A percentile compares a stretch with the other conserved stretches of the same genome.
Conservation (phyloP, 1,140 invertebrate species). For the Drosophila jambulina region DNA sequence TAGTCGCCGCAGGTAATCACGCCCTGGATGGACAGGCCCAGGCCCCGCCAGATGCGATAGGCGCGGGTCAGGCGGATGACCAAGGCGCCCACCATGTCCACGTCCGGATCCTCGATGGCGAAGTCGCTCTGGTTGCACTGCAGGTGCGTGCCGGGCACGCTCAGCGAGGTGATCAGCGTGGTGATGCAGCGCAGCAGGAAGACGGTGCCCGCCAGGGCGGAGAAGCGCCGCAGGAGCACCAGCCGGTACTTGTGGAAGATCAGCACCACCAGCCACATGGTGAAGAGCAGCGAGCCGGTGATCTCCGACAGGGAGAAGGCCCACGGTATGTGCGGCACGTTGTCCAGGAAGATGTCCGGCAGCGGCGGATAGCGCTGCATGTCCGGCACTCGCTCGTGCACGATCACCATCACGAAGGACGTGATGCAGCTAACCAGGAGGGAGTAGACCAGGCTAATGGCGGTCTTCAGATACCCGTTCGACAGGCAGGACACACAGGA, state of each 20-base stretch:
- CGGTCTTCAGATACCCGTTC: conserved; percentile 92
- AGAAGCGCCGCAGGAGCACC: conserved; percentile 97
- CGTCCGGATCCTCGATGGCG: conserved; percentile 76
- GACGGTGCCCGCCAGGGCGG: conserved; percentile 97
- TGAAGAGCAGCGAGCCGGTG: conserved; percentile 94
- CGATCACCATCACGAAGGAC: conserved; percentile 99
- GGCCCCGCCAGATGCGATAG: conserved; percentile 97
- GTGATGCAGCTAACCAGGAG: conserved; percentile 98
- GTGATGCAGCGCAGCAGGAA: conserved; percentile 98
- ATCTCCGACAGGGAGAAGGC: conserved; percentile 99
- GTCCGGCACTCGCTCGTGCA: conserved; percentile 99
- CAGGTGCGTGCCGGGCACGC: conserved; percentile 97
- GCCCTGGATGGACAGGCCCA: conserved; percentile 98
- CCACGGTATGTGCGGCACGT: conserved; percentile 99
- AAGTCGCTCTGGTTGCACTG: conserved; percentile 95
- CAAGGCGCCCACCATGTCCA: conserved; percentile 66
- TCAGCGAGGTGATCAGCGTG: conserved; percentile 99
- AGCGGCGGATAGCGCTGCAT: conserved; percentile 99
- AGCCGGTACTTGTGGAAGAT: conserved; percentile 88
- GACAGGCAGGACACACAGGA: not conserved
- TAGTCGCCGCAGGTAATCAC: conserved; percentile 99
- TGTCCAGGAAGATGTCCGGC: conserved; percentile 98
- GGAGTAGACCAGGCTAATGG: conserved; percentile 94
- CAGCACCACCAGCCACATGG: conserved; percentile 95
- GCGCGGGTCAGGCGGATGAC: conserved; percentile 88